These are phyloP conservation scores for Tautogolabrus adspersus DNA, from an alignment of 2,113 vertebrate species.

Conservation along the genomic window DNA sequence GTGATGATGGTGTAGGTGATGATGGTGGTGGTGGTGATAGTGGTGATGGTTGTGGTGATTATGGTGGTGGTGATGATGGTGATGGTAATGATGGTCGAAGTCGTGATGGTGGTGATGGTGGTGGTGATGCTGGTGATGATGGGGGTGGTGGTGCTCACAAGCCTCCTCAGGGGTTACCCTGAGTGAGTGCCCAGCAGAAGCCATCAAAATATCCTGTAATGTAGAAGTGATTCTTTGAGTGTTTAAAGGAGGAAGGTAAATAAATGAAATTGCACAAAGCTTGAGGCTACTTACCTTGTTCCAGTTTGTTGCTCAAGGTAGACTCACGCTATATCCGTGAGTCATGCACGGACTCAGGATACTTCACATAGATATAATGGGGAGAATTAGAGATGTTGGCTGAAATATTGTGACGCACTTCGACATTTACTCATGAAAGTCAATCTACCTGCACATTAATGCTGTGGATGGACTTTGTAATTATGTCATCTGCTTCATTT, in stretches of 20 bases:
- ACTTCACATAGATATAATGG: constrained; percentile 10
- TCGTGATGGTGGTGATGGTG: too few species aligned
- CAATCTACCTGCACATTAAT: not conserved
- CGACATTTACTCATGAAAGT: not conserved
- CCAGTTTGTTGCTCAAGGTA: not conserved
- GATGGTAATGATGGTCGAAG: too few species aligned
- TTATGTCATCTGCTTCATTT: not conserved
- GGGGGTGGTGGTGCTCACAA: too few species aligned
- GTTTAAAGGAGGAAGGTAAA: too few species aligned
- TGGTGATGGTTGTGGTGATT: too few species aligned
- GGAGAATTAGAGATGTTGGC: not conserved
- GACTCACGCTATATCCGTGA: not conserved
- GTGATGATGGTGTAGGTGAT: too few species aligned
- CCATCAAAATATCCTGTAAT: not conserved
- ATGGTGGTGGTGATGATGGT: too few species aligned
- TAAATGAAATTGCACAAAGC: not conserved
- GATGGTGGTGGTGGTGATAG: too few species aligned
- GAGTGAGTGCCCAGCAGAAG: too few species aligned
- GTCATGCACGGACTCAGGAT: constrained; percentile 7
- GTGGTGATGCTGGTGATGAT: too few species aligned
- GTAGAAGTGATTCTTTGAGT: too few species aligned
- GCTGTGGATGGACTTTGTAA: not conserved
- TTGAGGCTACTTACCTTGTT: not conserved
- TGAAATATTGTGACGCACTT: not conserved
- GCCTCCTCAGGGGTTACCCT: too few species aligned